These are phyloP conservation scores for Platysternon megacephalum DNA, from an alignment of 2,113 vertebrate species.

Conservation along the genomic window DNA sequence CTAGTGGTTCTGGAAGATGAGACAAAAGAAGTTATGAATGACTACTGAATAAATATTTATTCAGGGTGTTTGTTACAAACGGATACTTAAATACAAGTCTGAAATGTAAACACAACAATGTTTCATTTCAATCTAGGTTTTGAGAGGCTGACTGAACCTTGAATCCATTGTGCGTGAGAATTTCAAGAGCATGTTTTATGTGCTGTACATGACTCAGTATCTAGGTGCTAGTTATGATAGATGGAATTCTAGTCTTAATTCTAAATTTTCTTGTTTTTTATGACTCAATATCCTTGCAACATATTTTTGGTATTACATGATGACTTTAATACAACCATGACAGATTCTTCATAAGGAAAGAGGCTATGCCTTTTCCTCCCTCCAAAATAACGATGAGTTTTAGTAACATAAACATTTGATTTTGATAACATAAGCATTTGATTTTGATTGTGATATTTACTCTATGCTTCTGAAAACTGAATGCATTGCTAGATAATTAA, in stretches of 20 bases:
- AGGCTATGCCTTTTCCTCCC: background rate
- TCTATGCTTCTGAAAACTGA: conserved; percentile 4
- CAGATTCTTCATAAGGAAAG: background rate
- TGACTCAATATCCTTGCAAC: background rate
- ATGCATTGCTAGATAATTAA: background rate
- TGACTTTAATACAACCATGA: background rate
- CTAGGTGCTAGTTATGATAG: background rate
- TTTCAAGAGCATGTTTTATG: background rate
- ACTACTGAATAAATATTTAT: background rate
- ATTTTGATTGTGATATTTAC: background rate
- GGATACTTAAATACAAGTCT: background rate
- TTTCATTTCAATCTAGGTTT: background rate
- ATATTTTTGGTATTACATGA: conserved; percentile 10
- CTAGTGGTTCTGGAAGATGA: background rate
- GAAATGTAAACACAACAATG: background rate
- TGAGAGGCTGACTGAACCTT: background rate
- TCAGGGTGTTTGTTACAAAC: background rate
- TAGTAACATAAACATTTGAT: background rate
- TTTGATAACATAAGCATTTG: background rate
- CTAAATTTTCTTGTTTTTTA: background rate
- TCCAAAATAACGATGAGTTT: background rate
- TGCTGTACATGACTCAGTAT: accelerated
- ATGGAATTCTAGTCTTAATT: background rate
- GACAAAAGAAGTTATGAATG: background rate
- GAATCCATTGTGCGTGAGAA: background rate